Conservation (phyloP, 2,113 vertebrate species). For the Malurus cyaneus region DNA sequence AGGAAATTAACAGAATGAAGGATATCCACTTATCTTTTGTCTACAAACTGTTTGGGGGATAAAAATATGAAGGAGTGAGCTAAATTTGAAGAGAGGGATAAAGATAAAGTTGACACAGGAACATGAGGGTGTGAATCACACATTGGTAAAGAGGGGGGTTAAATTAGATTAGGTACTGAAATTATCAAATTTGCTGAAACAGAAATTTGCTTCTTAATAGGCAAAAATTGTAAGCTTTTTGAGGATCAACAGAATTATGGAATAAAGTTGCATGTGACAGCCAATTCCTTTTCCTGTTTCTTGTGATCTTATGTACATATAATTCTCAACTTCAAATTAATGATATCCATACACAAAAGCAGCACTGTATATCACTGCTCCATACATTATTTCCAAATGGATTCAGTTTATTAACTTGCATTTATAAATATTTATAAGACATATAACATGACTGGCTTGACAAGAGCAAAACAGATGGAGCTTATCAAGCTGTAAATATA, state of each 20-base stretch:
- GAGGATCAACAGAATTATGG: neutral
- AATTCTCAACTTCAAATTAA: neutral
- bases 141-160: neutral
- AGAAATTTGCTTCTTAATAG: neutral
- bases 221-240: neutral
- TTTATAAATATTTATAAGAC: slow-evolving; percentile 35
- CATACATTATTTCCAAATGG: neutral
- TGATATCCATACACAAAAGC: neutral
- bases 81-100: neutral
- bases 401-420: neutral
- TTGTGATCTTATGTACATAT: neutral
- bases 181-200: neutral
- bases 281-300: neutral
- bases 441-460: slow-evolving; percentile 13
- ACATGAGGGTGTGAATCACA: neutral
- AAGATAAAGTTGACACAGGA: neutral
- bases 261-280: neutral
- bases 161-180: neutral
- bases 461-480: slow-evolving; percentile 3
- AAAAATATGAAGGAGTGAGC: neutral
- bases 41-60: neutral
- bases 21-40: neutral
- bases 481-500: neutral
- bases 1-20: neutral
- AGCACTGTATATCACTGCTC: neutral